Base-by-base conservation (phyloP, 2,113 vertebrate species). In the Silurus asotus region DNA sequence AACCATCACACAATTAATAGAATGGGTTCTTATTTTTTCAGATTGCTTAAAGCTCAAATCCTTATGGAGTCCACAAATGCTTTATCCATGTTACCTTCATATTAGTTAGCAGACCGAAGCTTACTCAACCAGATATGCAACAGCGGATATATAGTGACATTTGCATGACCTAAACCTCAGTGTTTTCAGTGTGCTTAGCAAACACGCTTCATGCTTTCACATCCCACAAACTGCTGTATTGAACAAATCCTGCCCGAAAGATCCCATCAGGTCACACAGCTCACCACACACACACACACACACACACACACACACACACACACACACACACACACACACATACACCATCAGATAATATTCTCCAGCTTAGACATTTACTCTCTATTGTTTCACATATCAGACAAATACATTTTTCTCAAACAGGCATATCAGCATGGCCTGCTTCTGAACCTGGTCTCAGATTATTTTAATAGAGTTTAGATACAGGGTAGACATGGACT, bases 341-440 rank as follows among this genome's bases (percentile, higher is more conserved):
- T 28, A 20, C 78, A 64, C 58, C 48, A 49, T n/a, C 59, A 49
- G 77, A 86, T 82, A 67, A 69, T 55, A 69, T 72, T 72, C 55
- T 25, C 65, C 77, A 81, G 65, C 65, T 23, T 67, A 72, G 51
- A 70, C 13, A 49, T 86, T 81, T 72, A 74, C 65, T 17, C 28
- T 81, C 55, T 28, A 74, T 86, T 86, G 69, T 76, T 51, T 65
- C 67, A 25, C 76, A 82, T 86, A 86, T 86, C 85, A 56, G 65
- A 58, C 37, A 45, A 83, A 89, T 83, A 82, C 28, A 77, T 56
- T 79, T 69, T 70, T 65, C 77, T 87, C 51, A 84, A 87, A 82
- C 74, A 45, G 37, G 80, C 53, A 3, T 90, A 87, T 89, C 85
- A 82, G 53, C 11, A 23, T 83, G 84, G 7, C 84, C 84, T 45